Base-by-base conservation (phyloP, 2,888 invertebrate genomes). In the Synanthedon formicaeformis region DNA sequence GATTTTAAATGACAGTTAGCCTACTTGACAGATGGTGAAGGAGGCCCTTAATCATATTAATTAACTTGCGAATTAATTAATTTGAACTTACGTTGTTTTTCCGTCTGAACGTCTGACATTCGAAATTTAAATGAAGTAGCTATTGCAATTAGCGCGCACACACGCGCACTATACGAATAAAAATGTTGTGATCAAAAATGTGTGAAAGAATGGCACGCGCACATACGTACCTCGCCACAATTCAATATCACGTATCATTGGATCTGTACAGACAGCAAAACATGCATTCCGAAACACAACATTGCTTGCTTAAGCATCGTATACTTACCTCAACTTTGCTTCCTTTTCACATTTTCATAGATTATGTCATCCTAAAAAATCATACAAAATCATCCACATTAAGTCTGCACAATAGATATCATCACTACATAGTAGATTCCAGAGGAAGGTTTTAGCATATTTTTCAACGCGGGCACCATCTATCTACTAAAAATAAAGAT, bases 121-220 rank as follows among this genome's bases (percentile, higher is more conserved):
- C 84, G 83, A 86, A 85, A 85, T 87, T 86, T 85, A 86, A 86
- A 87, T 86, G 82, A 87, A 87, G 86, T 85, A 84, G 85, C 81
- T 82, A 86, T 87, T 80, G 81, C 84, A 87, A 87, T 87, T 87
- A 87, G 86, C 73, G 71, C 73, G 62, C 75, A 72, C 68, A 65
- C 64, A 57, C 57, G 61, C 61, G 56, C 59, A 50, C 60, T 66
- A 58, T 63, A 67, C 80, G 74, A 78, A 84, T 84, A 86, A 86
- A 86, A 86, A 85, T 80, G 77, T 71, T 65, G 67, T 67, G 75
- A 73, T 77, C 81, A 86, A 87, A 86, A 86, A 86, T 85, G 83
- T 85, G 84, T 81, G 82, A 78, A 84, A 78, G 81, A 81, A 80
- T 77, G 64, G 69, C 68, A 70, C 80, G 65, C 82, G 79, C 83